Conservation (phyloP, 2,797 vertebrate species). For the Rhyacichthys aspro region DNA sequence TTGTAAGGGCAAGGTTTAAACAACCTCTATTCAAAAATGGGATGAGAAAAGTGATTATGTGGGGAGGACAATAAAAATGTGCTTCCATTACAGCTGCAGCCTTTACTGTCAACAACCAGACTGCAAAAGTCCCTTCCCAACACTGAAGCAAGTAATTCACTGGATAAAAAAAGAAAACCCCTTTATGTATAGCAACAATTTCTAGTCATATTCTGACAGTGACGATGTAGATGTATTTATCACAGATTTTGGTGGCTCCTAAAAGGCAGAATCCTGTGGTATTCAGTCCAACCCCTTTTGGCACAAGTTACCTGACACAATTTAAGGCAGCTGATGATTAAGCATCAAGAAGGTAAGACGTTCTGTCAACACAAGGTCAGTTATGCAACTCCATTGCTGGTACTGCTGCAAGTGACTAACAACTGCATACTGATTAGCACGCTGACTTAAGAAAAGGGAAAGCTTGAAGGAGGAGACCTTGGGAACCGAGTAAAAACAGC, state of each 20-base stretch:
- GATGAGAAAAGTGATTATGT: slow-evolving; percentile 31
- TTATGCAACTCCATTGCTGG: slow-evolving; percentile 88
- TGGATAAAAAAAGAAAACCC: background rate
- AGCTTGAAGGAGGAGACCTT: background rate
- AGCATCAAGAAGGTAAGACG: slow-evolving; percentile 23
- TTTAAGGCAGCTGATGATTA: slow-evolving; percentile 21
- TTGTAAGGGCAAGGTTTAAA: background rate
- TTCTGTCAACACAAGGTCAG: slow-evolving; percentile 81
- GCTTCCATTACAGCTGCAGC: slow-evolving; percentile 11
- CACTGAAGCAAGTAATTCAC: background rate
- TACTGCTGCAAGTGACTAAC: slow-evolving; percentile 86
- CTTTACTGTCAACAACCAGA: slow-evolving; percentile 6
- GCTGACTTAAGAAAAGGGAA: slow-evolving; percentile 40
- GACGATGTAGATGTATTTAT: too few relatives aligned
- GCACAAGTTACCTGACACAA: background rate
- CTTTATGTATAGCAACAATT: background rate
- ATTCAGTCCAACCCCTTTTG: slow-evolving; percentile 2
- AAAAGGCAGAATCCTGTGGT: background rate
- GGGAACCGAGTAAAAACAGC: too few relatives aligned
- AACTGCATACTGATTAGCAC: slow-evolving; percentile 86
- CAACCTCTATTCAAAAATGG: background rate
- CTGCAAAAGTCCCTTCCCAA: slow-evolving; percentile 24
- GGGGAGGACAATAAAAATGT: slow-evolving; percentile 30
- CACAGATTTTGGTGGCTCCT: too few relatives aligned
- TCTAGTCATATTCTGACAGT: too few relatives aligned